A percentile compares a stretch with the other conserved stretches of the same genome.
phyloP scores from a whole-genome alignment of 2,113 vertebrate species.

The Perca schrenkii region DNA sequence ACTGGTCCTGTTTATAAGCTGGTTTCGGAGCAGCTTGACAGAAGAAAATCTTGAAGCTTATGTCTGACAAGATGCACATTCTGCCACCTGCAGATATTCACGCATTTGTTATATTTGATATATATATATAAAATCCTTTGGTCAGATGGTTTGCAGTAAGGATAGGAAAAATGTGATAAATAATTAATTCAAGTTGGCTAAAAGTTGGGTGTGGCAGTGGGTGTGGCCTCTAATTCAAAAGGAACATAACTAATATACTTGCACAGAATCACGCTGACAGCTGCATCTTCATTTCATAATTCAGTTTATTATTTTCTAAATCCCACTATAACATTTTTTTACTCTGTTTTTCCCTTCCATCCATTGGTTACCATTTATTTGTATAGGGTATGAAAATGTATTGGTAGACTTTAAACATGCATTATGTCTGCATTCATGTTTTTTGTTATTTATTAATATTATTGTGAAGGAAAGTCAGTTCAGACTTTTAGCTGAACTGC shows the following conservation, averaged over 20 bases:
- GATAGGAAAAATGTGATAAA: background rate
- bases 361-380: background rate
- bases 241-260: background rate
- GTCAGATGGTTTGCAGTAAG: slow-evolving; percentile 16
- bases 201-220: slow-evolving; percentile 16
- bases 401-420: background rate
- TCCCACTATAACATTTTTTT: background rate
- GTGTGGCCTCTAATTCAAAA: slow-evolving; percentile 3
- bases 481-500: background rate
- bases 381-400: background rate
- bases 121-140: background rate
- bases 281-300: background rate
- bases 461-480: background rate
- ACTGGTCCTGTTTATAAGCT: slow-evolving; percentile 46
- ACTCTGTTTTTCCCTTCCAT: background rate
- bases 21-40: slow-evolving; percentile 48
- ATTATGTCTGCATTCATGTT: background rate
- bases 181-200: slow-evolving; percentile 11
- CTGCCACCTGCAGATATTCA: slow-evolving; percentile 28
- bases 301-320: background rate
- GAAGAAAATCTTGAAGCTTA: slow-evolving; percentile 12
- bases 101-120: slow-evolving; percentile 20
- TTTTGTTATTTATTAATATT: background rate
- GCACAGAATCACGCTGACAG: background rate
- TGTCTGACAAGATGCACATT: slow-evolving; percentile 46